Conservation (phyloP, 2,113 vertebrate genomes). For the Triplophysa rosa region DNA sequence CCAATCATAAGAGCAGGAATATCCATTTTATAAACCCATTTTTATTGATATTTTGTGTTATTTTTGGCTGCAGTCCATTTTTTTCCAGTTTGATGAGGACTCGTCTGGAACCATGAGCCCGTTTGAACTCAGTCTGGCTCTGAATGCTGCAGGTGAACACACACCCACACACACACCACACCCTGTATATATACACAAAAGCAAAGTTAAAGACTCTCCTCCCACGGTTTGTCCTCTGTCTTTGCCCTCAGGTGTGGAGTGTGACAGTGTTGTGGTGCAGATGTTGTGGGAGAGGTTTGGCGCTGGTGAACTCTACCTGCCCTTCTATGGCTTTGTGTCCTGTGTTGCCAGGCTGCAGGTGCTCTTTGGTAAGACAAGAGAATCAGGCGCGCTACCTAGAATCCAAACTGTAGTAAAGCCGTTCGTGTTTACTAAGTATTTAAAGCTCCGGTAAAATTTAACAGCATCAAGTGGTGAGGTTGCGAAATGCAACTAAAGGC, state of each 20-base stretch:
- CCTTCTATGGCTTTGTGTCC: constrained; percentile 71
- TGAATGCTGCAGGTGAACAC: constrained; percentile 69
- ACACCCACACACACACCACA: constrained; percentile 5
- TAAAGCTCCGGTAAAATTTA: no score
- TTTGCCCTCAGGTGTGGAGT: constrained; percentile 66
- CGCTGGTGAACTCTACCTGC: constrained; percentile 66
- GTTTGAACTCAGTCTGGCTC: constrained; percentile 71
- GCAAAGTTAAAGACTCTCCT: neutral
- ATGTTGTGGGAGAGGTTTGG: constrained; percentile 72
- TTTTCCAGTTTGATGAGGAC: constrained; percentile 72
- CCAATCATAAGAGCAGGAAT: no score
- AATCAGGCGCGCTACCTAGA: no score
- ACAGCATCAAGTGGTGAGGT: no score
- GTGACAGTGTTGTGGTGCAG: constrained; percentile 65
- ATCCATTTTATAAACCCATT: no score
- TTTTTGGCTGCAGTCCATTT: constrained; percentile 65
- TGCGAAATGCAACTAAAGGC: no score
- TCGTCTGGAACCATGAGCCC: constrained; percentile 76
- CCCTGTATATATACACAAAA: constrained; percentile 22
- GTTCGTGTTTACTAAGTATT: no score
- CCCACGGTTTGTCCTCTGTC: constrained; percentile 21
- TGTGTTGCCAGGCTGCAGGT: constrained; percentile 71
- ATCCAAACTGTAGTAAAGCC: neutral
- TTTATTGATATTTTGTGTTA: no score
- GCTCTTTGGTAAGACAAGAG: constrained; percentile 69